phyloP scores from a whole-genome alignment of 2,797 vertebrate species.

The Florisuga fusca region DNA sequence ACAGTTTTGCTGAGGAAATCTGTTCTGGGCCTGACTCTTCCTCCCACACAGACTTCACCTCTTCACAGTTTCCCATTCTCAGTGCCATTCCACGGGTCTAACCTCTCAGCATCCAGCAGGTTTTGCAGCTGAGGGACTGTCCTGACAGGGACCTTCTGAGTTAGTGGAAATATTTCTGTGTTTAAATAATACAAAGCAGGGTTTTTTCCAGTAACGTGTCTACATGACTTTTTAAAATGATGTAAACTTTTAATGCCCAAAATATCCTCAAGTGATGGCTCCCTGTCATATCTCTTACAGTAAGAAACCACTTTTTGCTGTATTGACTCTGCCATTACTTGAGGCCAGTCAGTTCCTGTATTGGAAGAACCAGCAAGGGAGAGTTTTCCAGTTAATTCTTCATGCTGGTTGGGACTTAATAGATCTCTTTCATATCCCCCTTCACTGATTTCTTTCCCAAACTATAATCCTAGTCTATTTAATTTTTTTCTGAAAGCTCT shows the following conservation, averaged over 20 bases:
- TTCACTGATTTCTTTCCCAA: neutral
- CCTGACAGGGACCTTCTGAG: neutral
- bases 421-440: neutral
- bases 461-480: neutral
- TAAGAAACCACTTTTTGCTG: accelerated
- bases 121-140: neutral
- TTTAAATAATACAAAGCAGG: neutral
- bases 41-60: neutral
- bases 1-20: neutral
- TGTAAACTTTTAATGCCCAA: neutral
- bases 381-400: neutral
- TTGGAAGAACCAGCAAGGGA: neutral
- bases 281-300: neutral
- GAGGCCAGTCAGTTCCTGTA: neutral
- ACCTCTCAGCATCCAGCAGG: neutral
- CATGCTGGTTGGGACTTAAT: neutral
- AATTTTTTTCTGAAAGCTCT: neutral
- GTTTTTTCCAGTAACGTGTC: neutral
- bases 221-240: neutral
- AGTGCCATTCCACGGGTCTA: too few species aligned
- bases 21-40: neutral
- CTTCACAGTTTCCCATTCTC: neutral
- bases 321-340: neutral
- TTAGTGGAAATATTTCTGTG: neutral
- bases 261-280: neutral